Base-by-base conservation (phyloP, 2,888 invertebrate species). In the Ceratothoa steindachneri region DNA sequence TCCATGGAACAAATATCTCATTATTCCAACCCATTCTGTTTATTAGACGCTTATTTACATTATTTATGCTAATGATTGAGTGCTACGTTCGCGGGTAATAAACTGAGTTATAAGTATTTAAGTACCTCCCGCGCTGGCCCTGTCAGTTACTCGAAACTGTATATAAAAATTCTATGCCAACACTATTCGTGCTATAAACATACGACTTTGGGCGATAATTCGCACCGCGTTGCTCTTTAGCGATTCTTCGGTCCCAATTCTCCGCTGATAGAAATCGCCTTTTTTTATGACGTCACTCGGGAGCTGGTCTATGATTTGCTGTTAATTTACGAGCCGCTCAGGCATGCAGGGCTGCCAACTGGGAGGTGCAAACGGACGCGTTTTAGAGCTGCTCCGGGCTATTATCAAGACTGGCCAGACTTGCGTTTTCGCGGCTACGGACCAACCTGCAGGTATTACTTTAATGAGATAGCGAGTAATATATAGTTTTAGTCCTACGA, bases 121-220 rank as follows among this genome's bases (percentile, higher is more conserved):
- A 60, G 27, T 4, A 7, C 22, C 22, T 4, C 60, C 60, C 60
- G 60, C 22, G 27, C 60, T 60, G 60, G 2, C 41, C n/a, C n/a
- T n/a, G 52, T 51, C 15, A 3, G 1, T 1, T n/a, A 51, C n/a
- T 51, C 52, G 12, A 60, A 60, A 60, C 22, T 60, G 24, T 60
- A n/a, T 60, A 60, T 60, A 60, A 60, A 60, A 60, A 60, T 60
- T 60, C 60, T 60, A 60, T 60, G 24, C 60, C 24, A 60, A 60
- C 60, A 24, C 60, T 24, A 24, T 60, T 24, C 60, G 60, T 12
- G 27, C 12, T 60, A n/a, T 60, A 24, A 24, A 60, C 19, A n/a
- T 60, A 60, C 22, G 22, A 24, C 12, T 60, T 60, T 24, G 22
- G 27, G 19, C 60, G 60, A 12, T 24, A 24, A 60, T 24, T 60